Base-by-base conservation (phyloP, 2,113 vertebrate genomes). In the Geothlypis trichas region DNA sequence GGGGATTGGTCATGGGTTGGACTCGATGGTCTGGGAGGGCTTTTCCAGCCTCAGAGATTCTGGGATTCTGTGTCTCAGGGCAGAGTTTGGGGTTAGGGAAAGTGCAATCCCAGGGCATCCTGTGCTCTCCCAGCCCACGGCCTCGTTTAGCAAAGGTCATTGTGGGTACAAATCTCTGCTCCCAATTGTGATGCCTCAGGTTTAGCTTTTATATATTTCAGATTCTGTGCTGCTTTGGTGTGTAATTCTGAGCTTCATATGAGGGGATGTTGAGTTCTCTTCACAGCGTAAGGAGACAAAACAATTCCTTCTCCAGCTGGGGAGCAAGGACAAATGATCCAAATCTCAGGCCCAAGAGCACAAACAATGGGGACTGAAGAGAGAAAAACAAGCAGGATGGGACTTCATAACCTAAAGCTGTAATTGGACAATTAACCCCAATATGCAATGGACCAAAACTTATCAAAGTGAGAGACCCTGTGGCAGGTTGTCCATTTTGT, bases 1-100 rank as follows among this genome's bases (percentile, higher is more conserved):
- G 15, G 10, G 33, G 15, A n/a, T 52, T 0, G 0, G 31, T 11
- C 76, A 33, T 2, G 0, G 44, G 33, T 14, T 24, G 37, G 52
- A 33, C 33, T 67, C 3, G 0, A 14, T 24, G 59, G 22, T 17
- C 26, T 42, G 37, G 27, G 35, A 28, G 44, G 27, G 33, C 18
- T 74, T 52, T 74, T n/a, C 23, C 46, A n/a, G 31, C 69, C 37
- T 52, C 23, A 24, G 39, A 2, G 33, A 30, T 11, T 28, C 33
- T n/a, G 54, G 37, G 33, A 37, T 21, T 39, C 10, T 9, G 11
- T 26, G 2, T 14, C 13, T 33, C 6, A 62, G 72, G 19, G 11
- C 11, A 35, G 47, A 68, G 30, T 28, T 46, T 41, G 28, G 23
- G 21, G 6, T 10, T 20, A 21, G 31, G 21, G 17, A 23, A 16